These are phyloP conservation scores for Venustoraphidia nigricollis DNA, from an alignment of 2,888 invertebrate genomes.

Conservation along the genomic window DNA sequence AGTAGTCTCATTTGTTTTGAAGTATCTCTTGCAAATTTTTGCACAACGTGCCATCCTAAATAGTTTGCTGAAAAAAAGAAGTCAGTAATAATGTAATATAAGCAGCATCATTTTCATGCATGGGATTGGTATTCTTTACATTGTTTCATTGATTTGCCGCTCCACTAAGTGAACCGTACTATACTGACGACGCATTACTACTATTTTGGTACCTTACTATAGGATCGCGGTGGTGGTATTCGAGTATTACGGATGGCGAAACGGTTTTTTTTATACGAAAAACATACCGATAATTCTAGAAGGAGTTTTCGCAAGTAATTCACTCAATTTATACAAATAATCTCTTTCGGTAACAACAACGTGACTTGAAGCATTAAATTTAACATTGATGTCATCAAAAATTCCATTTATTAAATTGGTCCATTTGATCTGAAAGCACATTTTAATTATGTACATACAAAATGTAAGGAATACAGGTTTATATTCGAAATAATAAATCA, in stretches of 20 bases:
- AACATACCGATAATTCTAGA: slow-evolving; percentile 36
- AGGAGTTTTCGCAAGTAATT: slow-evolving; percentile 35
- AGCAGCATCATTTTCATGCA: no score
- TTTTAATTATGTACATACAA: neutral
- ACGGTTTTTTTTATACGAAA: neutral
- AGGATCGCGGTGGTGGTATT: no score
- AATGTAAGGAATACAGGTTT: no score
- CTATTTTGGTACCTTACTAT: no score
- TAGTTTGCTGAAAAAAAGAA: slow-evolving; percentile 3
- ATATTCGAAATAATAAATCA: no score
- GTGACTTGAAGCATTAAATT: slow-evolving; percentile 15
- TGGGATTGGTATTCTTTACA: no score
- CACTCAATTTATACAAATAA: slow-evolving; percentile 43
- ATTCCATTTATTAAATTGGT: slow-evolving; percentile 37
- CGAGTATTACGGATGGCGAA: no score
- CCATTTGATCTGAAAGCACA: slow-evolving; percentile 44
- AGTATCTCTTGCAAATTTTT: neutral
- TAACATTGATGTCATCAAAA: slow-evolving; percentile 40
- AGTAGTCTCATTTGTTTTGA: slow-evolving; percentile 1
- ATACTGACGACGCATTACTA: no score
- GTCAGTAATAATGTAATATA: no score
- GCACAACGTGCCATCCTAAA: slow-evolving; percentile 1
- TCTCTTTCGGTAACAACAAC: slow-evolving; percentile 50
- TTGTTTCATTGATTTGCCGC: no score
- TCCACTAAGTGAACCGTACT: no score